Evolutionary conservation across 2,113 vertebrate species (phyloP).

Genomic region (Alexandromys fortis): DNA sequence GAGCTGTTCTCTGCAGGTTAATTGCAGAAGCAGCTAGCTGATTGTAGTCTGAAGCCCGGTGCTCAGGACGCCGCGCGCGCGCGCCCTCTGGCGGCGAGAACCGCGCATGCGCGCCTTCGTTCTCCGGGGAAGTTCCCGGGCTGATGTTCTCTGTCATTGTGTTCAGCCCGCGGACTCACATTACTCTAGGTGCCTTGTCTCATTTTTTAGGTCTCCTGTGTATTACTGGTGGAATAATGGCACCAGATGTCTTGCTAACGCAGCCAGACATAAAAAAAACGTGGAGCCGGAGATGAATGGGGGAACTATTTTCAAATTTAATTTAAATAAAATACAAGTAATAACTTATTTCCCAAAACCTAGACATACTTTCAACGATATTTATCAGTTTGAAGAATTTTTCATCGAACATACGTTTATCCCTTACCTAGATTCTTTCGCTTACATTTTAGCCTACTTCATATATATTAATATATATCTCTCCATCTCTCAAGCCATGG

Average conservation of each 20-base stretch:
- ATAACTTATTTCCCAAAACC: background rate
- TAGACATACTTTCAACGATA: background rate
- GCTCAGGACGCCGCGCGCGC: background rate
- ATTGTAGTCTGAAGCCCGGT: fast-evolving
- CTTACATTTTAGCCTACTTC: background rate
- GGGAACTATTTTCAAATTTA: background rate
- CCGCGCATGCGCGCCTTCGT: background rate
- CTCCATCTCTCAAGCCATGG: background rate
- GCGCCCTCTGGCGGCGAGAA: constrained; percentile 47
- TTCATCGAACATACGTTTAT: background rate
- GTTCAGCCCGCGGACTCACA: fast-evolving
- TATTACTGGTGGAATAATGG: background rate
- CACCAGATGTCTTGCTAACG: background rate
- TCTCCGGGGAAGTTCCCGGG: background rate
- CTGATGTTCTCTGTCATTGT: too few relatives aligned
- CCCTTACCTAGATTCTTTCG: background rate
- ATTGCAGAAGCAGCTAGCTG: background rate
- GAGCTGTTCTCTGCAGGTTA: background rate
- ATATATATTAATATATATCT: background rate
- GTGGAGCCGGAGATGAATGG: background rate
- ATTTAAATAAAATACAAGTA: constrained; percentile 15
- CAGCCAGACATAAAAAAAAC: background rate
- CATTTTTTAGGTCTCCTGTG: background rate
- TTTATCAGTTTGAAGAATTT: background rate
- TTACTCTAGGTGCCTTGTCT: too few relatives aligned